A percentile compares a stretch with the other conserved stretches of the same genome.
These are phyloP conservation scores for Pavo muticus DNA, from an alignment of 2,113 vertebrate genomes.

Conservation along the genomic window DNA sequence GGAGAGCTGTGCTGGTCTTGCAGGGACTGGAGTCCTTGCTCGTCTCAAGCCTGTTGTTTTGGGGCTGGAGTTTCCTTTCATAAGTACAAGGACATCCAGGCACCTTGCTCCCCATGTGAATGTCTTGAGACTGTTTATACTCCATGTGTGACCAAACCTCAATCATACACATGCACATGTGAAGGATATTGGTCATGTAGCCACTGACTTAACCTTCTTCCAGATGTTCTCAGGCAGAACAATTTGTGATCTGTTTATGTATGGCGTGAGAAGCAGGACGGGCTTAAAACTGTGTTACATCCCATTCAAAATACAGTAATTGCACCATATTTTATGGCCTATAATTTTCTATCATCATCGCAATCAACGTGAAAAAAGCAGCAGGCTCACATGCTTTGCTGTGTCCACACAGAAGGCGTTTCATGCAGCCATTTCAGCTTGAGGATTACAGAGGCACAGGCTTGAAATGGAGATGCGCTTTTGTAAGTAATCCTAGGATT, in stretches of 20 bases:
- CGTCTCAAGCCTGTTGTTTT: background rate
- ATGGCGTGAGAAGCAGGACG: accelerated
- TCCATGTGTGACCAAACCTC: background rate
- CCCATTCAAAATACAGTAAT: background rate
- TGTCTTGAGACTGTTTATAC: background rate
- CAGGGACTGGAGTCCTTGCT: background rate
- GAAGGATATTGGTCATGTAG: background rate
- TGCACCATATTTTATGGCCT: background rate
- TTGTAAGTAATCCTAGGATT: background rate
- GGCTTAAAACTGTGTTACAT: background rate
- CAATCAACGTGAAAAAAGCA: background rate
- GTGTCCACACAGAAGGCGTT: accelerated
- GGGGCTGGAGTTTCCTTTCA: background rate
- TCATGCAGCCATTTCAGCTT: background rate
- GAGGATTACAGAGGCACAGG: background rate
- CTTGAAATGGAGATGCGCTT: background rate
- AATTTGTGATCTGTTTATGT: background rate
- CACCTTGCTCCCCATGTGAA: background rate
- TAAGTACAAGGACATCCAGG: background rate
- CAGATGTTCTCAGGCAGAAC: background rate
- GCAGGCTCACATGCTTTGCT: accelerated
- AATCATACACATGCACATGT: accelerated
- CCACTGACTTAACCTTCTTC: background rate
- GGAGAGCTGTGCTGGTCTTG: background rate
- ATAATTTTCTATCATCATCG: background rate